These are phyloP conservation scores for Monarcha castaneiventris DNA, from an alignment of 2,113 vertebrate species.

Conservation along the genomic window DNA sequence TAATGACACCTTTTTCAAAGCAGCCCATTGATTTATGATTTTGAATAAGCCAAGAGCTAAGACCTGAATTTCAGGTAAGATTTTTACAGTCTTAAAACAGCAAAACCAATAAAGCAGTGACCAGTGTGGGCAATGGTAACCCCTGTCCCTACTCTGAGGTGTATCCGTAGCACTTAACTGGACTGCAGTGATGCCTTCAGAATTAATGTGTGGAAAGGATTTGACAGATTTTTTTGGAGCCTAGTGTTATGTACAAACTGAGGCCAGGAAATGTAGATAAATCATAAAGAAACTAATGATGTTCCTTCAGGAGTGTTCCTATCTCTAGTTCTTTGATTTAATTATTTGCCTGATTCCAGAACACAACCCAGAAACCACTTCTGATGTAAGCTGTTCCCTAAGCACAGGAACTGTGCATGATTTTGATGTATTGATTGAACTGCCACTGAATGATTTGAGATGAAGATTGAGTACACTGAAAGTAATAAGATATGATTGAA, in stretches of 20 bases:
- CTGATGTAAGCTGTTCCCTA: neutral
- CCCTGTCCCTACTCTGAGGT: neutral
- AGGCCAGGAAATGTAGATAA: neutral
- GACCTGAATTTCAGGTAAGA: neutral
- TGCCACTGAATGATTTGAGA: conserved; percentile 11
- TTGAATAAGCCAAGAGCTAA: neutral
- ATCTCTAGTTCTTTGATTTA: neutral
- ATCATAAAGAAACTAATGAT: conserved; percentile 1
- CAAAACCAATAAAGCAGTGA: neutral
- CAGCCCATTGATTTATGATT: neutral
- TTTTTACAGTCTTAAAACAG: neutral
- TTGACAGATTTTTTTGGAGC: neutral
- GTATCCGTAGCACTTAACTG: neutral
- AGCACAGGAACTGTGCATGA: neutral
- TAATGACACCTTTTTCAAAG: neutral
- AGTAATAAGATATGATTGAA: conserved; percentile 36
- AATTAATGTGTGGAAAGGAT: neutral
- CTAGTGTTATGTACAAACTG: neutral
- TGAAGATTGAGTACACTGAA: conserved; percentile 29
- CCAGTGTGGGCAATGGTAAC: neutral
- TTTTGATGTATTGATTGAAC: conserved; percentile 58
- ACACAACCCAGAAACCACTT: neutral
- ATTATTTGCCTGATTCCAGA: conserved; percentile 21
- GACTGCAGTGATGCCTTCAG: neutral
- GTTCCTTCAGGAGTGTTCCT: neutral